Evolutionary conservation across 2,888 invertebrate genomes (phyloP), one percentile per base, ranked within the genome.

Genomic region (Sicus ferrugineus): DNA sequence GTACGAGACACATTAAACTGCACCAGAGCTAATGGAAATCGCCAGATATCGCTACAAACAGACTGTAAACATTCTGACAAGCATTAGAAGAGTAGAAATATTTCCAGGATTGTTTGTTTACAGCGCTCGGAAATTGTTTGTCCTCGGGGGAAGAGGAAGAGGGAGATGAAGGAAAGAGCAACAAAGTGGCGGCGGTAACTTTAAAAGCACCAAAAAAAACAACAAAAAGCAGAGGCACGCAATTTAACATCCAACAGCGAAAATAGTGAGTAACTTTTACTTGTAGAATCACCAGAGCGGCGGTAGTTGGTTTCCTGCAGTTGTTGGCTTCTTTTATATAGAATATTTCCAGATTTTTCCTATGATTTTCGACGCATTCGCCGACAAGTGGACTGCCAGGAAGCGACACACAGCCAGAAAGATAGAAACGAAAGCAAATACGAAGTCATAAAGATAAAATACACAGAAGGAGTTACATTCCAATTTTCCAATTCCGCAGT

Each of bases 1-100:
- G 56, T 56, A 56, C 56, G 28, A 56, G 56, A 56, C 56, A 30
- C 30, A 9, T 42, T 42, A 7, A 42, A 42, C n/a, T n/a, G 42
- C 42, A n/a, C 14, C 42, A 14, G n/a, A 42, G 42, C 42, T 42
- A 42, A 52, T 52, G 52, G 52, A 26, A 52, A 52, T 19, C 42
- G n/a, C n/a, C 42, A 4, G 42, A 42, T 42, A n/a, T 42, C 42
- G 14, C 14, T 42, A 50, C 50, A 50, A 50, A 50, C 21, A 21
- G 21, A 50, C 54, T 4, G 38, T 38, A 11, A 38, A 38, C 11
- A 42, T 42, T 42, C n/a, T 42, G 14, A 21, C 2, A 23, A 21
- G 11, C 21, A 54, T 28, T 28, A 26, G 7, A 26, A 21, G 14
- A 11, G 3, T 54, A 5, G 5, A 46, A 46, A 46, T 23, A 54